Evolutionary conservation across 2,797 vertebrate genomes (phyloP).

Genomic region (Danionella dracula): DNA sequence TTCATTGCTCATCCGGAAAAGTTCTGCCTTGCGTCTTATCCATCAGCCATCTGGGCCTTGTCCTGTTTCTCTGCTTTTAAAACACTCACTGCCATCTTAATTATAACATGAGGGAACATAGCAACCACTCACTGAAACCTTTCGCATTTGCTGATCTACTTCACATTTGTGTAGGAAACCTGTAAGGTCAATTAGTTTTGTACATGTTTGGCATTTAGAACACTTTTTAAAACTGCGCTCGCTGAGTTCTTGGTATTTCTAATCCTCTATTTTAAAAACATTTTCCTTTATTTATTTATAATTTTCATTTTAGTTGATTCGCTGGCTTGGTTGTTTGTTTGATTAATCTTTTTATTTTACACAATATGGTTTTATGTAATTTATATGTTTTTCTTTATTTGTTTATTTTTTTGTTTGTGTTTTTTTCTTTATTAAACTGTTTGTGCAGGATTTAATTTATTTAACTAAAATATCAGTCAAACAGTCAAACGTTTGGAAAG

Average conservation of each 20-base stretch:
- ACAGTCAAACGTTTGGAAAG: too few species aligned
- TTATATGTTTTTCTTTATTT: too few species aligned
- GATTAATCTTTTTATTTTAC: too few species aligned
- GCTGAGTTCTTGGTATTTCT: neutral
- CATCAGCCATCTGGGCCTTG: constrained; percentile 68
- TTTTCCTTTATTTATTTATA: neutral
- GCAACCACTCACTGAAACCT: neutral
- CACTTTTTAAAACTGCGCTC: neutral
- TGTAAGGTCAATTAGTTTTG: neutral
- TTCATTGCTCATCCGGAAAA: constrained; percentile 63
- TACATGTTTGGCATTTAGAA: neutral
- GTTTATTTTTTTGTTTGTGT: too few species aligned
- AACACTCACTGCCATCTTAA: constrained; percentile 9
- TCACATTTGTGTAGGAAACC: neutral
- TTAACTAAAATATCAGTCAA: too few species aligned
- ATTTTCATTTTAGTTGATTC: too few species aligned
- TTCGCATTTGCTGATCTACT: neutral
- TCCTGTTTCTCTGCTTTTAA: constrained; percentile 52
- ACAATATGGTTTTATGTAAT: too few species aligned
- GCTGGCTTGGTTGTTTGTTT: too few species aligned
- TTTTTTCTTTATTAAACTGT: too few species aligned
- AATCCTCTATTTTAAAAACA: neutral
- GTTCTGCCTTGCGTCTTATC: constrained; percentile 51
- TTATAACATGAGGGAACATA: constrained; percentile 8
- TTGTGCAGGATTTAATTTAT: too few species aligned